Evolutionary conservation across 2,888 invertebrate species (phyloP), one percentile per base, ranked within the genome.

Genomic region (Nasonovia ribisnigri): DNA sequence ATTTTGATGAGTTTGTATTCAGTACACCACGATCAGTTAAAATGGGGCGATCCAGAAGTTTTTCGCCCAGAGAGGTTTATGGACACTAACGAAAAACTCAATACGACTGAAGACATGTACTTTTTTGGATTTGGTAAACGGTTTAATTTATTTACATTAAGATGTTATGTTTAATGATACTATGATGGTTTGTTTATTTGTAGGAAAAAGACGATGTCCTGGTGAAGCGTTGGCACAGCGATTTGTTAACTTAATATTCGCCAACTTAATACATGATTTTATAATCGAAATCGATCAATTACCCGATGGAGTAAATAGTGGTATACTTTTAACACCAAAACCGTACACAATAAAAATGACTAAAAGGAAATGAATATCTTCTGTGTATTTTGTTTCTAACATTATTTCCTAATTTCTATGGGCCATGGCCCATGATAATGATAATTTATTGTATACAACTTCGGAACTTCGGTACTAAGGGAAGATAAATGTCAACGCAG

Each of bases 31-130:
- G 97, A 97, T 95, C 95, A 96, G 51, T 95, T 96, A 1, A 96
- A 96, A 94, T 97, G 97, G 97, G 96, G 96, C 0, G 97, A 97
- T 95, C 97, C 97, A 0, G 96, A 97, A 51, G 95, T 95, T 4
- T 97, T 97, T 95, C 96, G 96, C 6, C 97, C 97, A 0, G 97
- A 97, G 95, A 96, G 97, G 94, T 97, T 97, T 95, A 95, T 97
- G 16, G 95, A 95, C 92, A 94, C 95, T 20, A 95, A 95, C 10
- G 95, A 95, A 24, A 94, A 95, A 90, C 87, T 95, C 0, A 95
- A 95, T 29, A 94, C 95, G 1, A 95, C 95, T 51, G 95, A 95
- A 10, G 95, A 95, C 77, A 94, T 96, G 8, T 94, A 96, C 13
- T 95, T 95, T 16, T 96, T 96, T 94, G 96, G 96, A 29, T 95